phyloP scores from a whole-genome alignment of 2,113 vertebrate genomes.

The Corythornis vintsioides region DNA sequence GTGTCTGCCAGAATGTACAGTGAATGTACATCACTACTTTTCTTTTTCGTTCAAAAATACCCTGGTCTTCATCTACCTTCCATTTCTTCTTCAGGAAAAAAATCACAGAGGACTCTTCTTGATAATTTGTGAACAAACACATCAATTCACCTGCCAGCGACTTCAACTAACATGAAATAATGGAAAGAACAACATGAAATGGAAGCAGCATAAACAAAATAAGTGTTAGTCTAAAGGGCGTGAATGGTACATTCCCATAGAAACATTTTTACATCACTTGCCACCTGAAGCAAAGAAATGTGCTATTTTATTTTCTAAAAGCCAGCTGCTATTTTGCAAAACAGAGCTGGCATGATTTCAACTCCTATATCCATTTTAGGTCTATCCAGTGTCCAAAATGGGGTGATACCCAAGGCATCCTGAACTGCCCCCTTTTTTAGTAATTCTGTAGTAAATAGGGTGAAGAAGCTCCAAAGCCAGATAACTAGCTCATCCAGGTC shows the following conservation, averaged over 20 bases:
- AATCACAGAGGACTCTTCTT: background rate
- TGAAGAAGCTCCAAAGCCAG: background rate
- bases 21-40: background rate
- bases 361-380: background rate
- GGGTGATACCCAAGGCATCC: background rate
- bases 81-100: background rate
- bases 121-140: background rate
- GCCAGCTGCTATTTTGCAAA: background rate
- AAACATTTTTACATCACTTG: background rate
- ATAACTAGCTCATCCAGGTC: background rate
- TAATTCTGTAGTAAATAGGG: background rate
- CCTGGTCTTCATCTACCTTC: background rate
- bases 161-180: background rate
- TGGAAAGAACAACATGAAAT: background rate
- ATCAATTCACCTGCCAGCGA: background rate
- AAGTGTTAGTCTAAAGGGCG: background rate
- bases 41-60: background rate
- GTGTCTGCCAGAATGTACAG: background rate
- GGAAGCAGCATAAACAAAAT: background rate
- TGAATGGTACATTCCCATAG: background rate
- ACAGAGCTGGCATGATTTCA: background rate
- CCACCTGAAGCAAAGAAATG: background rate
- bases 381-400: background rate
- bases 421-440: accelerated
- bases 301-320: background rate